These are phyloP conservation scores for Phrynocephalus guinanensis DNA, from an alignment of 2,797 vertebrate genomes.

Conservation along the genomic window DNA sequence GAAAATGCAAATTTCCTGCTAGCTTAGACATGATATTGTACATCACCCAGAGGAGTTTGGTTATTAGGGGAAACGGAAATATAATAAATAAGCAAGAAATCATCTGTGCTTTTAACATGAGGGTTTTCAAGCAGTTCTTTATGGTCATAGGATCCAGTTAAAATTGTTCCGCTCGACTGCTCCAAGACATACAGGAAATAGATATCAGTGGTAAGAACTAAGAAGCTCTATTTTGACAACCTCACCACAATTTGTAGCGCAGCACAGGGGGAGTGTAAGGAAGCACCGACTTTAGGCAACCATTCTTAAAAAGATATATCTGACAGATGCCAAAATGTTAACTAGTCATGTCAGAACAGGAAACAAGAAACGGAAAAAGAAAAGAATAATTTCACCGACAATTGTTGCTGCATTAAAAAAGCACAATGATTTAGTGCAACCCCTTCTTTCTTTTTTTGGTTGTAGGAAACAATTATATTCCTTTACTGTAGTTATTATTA, in stretches of 20 bases:
- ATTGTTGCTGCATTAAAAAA: background rate
- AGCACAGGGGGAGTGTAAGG: background rate
- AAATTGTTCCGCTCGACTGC: too few species aligned
- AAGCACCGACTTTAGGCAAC: background rate
- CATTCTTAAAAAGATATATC: background rate
- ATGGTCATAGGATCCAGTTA: too few species aligned
- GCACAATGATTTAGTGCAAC: background rate
- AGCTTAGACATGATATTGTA: background rate
- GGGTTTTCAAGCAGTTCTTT: too few species aligned
- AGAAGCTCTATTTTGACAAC: background rate
- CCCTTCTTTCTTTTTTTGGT: background rate
- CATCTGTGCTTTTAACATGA: too few species aligned
- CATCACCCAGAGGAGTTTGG: background rate
- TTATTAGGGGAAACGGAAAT: background rate
- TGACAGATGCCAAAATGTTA: background rate
- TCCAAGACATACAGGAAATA: background rate
- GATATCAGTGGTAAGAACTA: background rate
- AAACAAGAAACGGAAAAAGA: background rate
- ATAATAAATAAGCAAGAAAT: too few species aligned
- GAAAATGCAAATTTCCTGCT: background rate
- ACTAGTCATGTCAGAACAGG: constrained; percentile 4
- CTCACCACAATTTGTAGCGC: background rate
- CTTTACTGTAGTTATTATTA: background rate
- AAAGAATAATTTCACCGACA: background rate
- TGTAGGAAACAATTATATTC: background rate